phyloP scores from a whole-genome alignment of 2,888 invertebrate species.

The Parnassius glacialis region DNA sequence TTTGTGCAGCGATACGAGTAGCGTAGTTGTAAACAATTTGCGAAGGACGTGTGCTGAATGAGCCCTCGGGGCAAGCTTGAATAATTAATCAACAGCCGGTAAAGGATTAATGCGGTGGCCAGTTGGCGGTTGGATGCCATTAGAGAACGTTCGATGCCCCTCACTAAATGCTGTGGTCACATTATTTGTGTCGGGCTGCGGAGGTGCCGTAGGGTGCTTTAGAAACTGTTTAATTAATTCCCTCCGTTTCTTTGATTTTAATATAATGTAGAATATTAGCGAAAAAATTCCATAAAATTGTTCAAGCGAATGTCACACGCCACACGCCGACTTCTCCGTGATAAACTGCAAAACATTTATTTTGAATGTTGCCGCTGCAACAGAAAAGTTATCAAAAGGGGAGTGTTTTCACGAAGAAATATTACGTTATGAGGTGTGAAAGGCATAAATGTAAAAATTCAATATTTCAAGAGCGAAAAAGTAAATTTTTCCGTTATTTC shows the following conservation, averaged over 20 bases:
- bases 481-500: constrained; percentile 67
- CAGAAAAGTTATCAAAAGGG: constrained; percentile 68
- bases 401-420: constrained; percentile 65
- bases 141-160: constrained; percentile 73
- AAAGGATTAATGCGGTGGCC: constrained; percentile 79
- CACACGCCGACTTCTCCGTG: constrained; percentile 53
- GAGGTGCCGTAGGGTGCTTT: constrained; percentile 41
- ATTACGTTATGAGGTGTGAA: constrained; percentile 81
- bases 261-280: constrained; percentile 8
- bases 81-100: constrained; percentile 78
- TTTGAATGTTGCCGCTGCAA: constrained; percentile 74
- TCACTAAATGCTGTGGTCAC: constrained; percentile 71
- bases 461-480: constrained; percentile 71
- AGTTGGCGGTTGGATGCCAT: constrained; percentile 77
- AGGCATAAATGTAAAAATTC: constrained; percentile 80
- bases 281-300: constrained; percentile 3
- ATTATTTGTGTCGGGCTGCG: constrained; percentile 57
- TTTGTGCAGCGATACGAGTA: constrained; percentile 29
- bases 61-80: constrained; percentile 67
- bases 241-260: constrained; percentile 30
- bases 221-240: constrained; percentile 43
- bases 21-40: constrained; percentile 63
- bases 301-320: constrained; percentile 23
- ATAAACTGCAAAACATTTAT: constrained; percentile 78
- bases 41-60: constrained; percentile 53